Evolutionary conservation across 2,888 invertebrate species (phyloP).

Genomic region (Trisateles emortualis): DNA sequence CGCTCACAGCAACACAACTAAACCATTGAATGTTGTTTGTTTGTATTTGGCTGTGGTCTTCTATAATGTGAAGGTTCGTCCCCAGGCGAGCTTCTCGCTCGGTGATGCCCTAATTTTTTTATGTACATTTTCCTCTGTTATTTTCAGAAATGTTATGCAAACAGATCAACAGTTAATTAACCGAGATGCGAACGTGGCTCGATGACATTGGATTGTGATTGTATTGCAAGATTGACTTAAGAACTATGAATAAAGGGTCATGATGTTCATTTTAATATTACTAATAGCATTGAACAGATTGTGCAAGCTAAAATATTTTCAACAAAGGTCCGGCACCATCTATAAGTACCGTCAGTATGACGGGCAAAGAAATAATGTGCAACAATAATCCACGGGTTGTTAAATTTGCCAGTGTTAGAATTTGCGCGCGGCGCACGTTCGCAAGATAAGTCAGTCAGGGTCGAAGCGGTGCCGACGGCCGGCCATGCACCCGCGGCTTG

Average conservation of each 20-base stretch:
- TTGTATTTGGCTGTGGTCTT: no score
- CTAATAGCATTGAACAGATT: constrained; percentile 2
- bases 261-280: constrained; percentile 1
- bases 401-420: constrained; percentile 83
- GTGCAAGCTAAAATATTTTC: constrained; percentile 4
- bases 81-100: no score
- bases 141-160: neutral
- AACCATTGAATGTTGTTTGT: no score
- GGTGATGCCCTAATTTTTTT: no score
- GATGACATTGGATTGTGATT: constrained; percentile 41
- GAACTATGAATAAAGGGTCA: neutral
- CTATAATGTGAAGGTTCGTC: no score
- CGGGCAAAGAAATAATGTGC: constrained; percentile 47
- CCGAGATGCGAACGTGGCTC: constrained; percentile 14
- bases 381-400: constrained; percentile 70
- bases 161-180: neutral
- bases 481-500: constrained; percentile 84
- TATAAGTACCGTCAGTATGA: constrained; percentile 20
- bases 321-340: constrained; percentile 11
- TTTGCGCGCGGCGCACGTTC: constrained; percentile 85
- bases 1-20: no score
- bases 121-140: no score
- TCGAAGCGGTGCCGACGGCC: constrained; percentile 85
- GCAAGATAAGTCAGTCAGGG: constrained; percentile 87
- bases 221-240: constrained; percentile 16